phyloP scores from a whole-genome alignment of 2,113 vertebrate genomes.

The Callipepla californica region DNA sequence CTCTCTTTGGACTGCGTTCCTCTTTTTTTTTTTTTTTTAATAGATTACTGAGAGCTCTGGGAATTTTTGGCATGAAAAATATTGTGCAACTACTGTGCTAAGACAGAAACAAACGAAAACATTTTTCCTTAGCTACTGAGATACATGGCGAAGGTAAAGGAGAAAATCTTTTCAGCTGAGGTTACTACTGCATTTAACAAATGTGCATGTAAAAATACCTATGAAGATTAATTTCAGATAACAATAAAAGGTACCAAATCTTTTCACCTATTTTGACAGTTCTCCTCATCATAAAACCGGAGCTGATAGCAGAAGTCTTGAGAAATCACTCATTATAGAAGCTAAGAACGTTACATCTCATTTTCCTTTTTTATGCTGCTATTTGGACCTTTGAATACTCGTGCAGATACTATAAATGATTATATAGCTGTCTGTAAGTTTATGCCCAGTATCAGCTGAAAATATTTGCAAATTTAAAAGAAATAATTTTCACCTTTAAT shows the following conservation, averaged over 20 bases:
- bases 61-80: not conserved
- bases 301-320: not conserved
- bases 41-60: not conserved
- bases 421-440: conserved; percentile 7
- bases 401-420: not conserved
- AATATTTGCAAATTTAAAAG: conserved; percentile 19
- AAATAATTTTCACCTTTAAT: conserved; percentile 39
- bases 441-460: conserved; percentile 5
- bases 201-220: not conserved
- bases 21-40: not conserved
- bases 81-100: not conserved
- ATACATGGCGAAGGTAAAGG: not conserved
- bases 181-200: not conserved
- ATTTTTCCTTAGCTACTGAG: not conserved
- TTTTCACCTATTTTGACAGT: not conserved
- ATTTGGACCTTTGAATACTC: conserved; percentile 1
- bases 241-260: not conserved
- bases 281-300: not conserved
- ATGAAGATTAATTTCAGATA: not conserved
- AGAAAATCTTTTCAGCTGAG: not conserved
- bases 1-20: not conserved
- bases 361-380: not conserved
- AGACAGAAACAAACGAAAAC: conserved; percentile 16
- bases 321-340: not conserved
- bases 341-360: not conserved